Evolutionary conservation across 2,888 invertebrate genomes (phyloP).

Genomic region (Catocala nupta): DNA sequence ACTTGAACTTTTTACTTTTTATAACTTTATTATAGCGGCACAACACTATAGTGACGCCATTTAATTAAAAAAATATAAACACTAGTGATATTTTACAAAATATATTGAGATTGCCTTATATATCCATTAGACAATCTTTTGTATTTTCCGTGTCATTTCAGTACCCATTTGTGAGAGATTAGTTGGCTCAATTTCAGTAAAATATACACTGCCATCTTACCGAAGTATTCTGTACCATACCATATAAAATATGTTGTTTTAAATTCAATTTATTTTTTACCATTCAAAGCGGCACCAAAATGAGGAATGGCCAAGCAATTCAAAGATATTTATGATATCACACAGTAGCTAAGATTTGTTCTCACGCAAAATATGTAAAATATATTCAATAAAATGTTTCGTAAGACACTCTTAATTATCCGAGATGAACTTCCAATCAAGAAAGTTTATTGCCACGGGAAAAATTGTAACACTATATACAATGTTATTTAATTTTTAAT

Average conservation of each 20-base stretch:
- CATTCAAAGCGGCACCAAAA: not conserved
- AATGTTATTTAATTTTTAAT: slow-evolving; percentile 55
- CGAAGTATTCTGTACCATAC: too few relatives aligned
- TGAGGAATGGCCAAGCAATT: not conserved
- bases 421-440: slow-evolving; percentile 56
- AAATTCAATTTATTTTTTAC: not conserved
- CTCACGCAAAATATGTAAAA: slow-evolving; percentile 52
- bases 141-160: too few relatives aligned
- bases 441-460: slow-evolving; percentile 52
- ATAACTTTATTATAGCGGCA: too few relatives aligned
- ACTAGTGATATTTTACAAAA: too few relatives aligned
- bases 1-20: too few relatives aligned
- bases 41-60: too few relatives aligned
- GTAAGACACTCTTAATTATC: slow-evolving; percentile 56
- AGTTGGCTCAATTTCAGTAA: too few relatives aligned
- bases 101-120: too few relatives aligned
- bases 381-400: slow-evolving; percentile 47
- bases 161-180: too few relatives aligned
- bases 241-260: not conserved
- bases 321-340: slow-evolving; percentile 21
- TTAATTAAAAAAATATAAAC: too few relatives aligned
- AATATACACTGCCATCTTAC: too few relatives aligned
- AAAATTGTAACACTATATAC: slow-evolving; percentile 59
- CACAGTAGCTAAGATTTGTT: slow-evolving; percentile 42
- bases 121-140: too few relatives aligned